These are phyloP conservation scores for Hemicentrotus pulcherrimus DNA, from an alignment of 35 echinoderm and acorn worm genomes.

Conservation along the genomic window DNA sequence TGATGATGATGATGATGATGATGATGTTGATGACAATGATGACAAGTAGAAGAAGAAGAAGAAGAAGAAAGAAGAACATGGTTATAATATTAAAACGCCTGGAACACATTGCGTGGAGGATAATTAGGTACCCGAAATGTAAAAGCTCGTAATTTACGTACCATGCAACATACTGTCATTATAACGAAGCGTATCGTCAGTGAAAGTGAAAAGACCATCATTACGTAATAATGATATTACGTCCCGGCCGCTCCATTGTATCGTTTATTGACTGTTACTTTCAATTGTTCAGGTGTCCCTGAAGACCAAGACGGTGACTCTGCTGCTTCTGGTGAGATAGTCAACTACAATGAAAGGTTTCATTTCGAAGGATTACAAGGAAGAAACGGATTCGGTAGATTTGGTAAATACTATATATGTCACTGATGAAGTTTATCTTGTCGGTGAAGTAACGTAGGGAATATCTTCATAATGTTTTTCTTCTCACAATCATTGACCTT, in stretches of 20 bases:
- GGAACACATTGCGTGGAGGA: too few relatives aligned
- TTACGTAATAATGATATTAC: too few relatives aligned
- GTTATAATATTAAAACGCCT: too few relatives aligned
- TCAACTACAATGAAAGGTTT: conserved; percentile 76
- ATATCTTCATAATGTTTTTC: too few relatives aligned
- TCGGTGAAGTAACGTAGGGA: too few relatives aligned
- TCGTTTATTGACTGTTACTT: background rate
- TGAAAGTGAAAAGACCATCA: background rate
- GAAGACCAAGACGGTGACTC: conserved; percentile 49
- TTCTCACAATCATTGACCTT: too few relatives aligned
- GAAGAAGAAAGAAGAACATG: too few relatives aligned
- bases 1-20: too few relatives aligned
- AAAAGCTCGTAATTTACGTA: background rate
- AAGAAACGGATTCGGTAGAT: conserved; percentile 60
- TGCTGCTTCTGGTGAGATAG: conserved; percentile 40
- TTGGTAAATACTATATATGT: conserved; percentile 21
- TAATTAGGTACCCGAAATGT: background rate
- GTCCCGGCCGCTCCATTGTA: too few relatives aligned
- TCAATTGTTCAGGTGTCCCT: conserved; percentile 46
- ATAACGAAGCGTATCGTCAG: background rate
- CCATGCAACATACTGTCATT: background rate
- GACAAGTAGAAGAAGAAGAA: too few relatives aligned
- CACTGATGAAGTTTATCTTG: too few relatives aligned
- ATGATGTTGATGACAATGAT: too few relatives aligned
- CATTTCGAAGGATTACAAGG: conserved; percentile 61